These are phyloP conservation scores for Hestina assimilis DNA, from an alignment of 1,140 invertebrate genomes.

Conservation along the genomic window DNA sequence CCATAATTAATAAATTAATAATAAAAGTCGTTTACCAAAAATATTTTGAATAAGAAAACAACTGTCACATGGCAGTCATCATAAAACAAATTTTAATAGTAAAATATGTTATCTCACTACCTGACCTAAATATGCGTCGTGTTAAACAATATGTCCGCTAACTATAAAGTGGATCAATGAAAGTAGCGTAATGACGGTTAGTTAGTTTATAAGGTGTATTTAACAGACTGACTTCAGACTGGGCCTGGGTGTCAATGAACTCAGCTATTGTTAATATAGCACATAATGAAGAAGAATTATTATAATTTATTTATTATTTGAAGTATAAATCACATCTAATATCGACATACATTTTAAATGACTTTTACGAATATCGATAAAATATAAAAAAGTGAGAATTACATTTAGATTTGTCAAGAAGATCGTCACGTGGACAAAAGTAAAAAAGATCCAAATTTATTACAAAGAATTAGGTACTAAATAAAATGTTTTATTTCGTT, in stretches of 20 bases:
- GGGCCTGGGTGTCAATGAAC: conserved; percentile 15
- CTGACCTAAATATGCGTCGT: conserved; percentile 8
- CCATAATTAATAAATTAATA: no score
- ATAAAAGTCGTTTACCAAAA: background rate
- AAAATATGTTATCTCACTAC: no score
- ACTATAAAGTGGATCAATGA: conserved; percentile 19
- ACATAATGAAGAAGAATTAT: no score
- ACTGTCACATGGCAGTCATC: no score
- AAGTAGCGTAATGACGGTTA: conserved; percentile 12
- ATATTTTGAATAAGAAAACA: background rate
- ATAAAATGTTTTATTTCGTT: no score
- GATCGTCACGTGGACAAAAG: no score
- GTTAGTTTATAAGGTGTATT: background rate
- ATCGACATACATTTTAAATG: background rate
- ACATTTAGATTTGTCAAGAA: no score
- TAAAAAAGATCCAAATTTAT: no score
- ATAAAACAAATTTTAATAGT: no score
- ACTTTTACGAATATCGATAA: no score
- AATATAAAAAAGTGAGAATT: no score
- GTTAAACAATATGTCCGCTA: conserved; percentile 13
- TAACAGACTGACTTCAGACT: background rate
- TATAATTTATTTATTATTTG: conserved; percentile 1
- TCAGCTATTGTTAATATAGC: conserved; percentile 24
- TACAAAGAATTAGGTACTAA: no score
- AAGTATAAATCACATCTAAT: background rate